These are phyloP conservation scores for Lucifuga dentata DNA, from an alignment of 2,113 vertebrate species.

Conservation along the genomic window DNA sequence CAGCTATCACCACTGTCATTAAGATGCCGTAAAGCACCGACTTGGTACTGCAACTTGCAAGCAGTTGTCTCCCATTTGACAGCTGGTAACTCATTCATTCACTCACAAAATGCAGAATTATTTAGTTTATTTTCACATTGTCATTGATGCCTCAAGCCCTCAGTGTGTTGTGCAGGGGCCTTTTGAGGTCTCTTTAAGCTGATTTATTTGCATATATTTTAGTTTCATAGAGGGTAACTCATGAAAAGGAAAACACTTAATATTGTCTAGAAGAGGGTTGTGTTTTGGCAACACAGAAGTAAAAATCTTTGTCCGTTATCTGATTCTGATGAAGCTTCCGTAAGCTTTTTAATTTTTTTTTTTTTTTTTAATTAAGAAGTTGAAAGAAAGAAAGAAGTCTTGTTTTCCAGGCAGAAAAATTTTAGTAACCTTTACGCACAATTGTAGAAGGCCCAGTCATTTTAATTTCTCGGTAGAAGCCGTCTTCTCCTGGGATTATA, in stretches of 20 bases:
- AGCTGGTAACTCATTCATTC: constrained; percentile 59
- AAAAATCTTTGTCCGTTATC: constrained; percentile 24
- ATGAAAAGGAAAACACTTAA: constrained; percentile 45
- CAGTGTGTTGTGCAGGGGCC: constrained; percentile 37
- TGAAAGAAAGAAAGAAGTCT: constrained; percentile 4
- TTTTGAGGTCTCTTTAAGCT: constrained; percentile 13
- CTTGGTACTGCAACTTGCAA: constrained; percentile 62
- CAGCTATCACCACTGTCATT: constrained; percentile 61
- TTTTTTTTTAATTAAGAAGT: not conserved
- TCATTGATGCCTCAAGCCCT: constrained; percentile 31
- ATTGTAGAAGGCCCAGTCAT: too few relatives aligned
- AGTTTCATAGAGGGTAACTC: constrained; percentile 31
- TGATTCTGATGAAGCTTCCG: constrained; percentile 17
- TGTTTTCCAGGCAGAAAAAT: too few relatives aligned
- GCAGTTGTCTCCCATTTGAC: constrained; percentile 67
- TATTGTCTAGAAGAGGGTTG: constrained; percentile 28
- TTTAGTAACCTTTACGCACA: too few relatives aligned
- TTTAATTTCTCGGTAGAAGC: too few relatives aligned
- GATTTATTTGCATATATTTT: constrained; percentile 57
- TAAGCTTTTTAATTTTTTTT: not conserved
- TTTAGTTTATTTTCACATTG: constrained; percentile 53
- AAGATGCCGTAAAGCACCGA: constrained; percentile 62
- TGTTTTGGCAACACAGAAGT: constrained; percentile 37
- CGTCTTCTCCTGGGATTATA: too few relatives aligned
- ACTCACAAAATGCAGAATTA: constrained; percentile 54